These are phyloP conservation scores for Gorsachius goisagi DNA, from an alignment of 2,113 vertebrate genomes.

Conservation along the genomic window DNA sequence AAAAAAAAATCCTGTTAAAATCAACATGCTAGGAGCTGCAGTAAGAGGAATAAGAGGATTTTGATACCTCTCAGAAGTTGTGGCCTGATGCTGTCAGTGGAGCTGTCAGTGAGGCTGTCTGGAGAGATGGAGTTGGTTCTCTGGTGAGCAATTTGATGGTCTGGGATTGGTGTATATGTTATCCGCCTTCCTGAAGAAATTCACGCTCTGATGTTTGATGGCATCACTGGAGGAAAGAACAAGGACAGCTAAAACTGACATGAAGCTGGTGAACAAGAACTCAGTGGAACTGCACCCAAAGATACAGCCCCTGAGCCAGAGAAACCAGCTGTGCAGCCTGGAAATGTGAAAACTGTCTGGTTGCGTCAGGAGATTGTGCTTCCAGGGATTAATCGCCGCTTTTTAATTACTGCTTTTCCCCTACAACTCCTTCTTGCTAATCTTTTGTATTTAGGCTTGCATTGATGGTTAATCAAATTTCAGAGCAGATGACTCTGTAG, in stretches of 20 bases:
- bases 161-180: neutral
- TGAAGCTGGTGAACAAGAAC: neutral
- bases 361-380: conserved; percentile 34
- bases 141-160: neutral
- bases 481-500: neutral
- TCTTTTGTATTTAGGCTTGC: neutral
- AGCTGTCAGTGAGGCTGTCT: neutral
- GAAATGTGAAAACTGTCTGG: neutral
- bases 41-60: neutral
- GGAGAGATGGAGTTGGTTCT: neutral
- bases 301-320: neutral
- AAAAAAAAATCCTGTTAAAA: neutral
- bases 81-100: neutral
- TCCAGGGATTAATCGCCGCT: conserved; percentile 53
- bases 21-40: neutral
- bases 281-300: neutral
- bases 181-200: neutral
- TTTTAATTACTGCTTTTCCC: conserved; percentile 43
- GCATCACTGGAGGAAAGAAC: neutral
- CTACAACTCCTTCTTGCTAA: neutral
- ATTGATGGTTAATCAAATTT: conserved; percentile 14
- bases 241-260: neutral
- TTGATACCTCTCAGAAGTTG: neutral
- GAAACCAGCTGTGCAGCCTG: conserved; percentile 35
- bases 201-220: neutral